Conservation (phyloP, 2,797 vertebrate genomes). For the Gadopsis marmoratus region DNA sequence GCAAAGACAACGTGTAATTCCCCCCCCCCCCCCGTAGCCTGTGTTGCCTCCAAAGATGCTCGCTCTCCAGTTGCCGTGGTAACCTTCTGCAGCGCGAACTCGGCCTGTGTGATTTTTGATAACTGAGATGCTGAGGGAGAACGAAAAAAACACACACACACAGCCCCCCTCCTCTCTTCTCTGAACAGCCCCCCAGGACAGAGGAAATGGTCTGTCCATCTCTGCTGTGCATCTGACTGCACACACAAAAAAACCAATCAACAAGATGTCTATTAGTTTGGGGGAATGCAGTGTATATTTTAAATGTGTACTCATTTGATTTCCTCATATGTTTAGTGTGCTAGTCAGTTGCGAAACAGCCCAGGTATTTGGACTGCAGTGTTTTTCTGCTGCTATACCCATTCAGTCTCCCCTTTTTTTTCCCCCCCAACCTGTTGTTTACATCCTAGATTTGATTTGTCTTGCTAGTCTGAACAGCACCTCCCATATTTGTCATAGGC, state of each 20-base stretch:
- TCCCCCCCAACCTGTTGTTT: slow-evolving; percentile 65
- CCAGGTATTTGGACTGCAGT: slow-evolving; percentile 42
- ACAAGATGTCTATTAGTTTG: slow-evolving; percentile 59
- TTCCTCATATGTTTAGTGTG: background rate
- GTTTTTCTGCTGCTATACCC: slow-evolving; percentile 39
- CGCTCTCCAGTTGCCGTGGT: slow-evolving; percentile 91
- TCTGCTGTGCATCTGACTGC: slow-evolving; percentile 43
- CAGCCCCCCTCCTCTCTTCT: slow-evolving; percentile 15
- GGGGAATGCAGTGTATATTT: slow-evolving; percentile 12
- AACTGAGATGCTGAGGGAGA: slow-evolving; percentile 67
- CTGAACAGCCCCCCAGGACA: slow-evolving; percentile 46
- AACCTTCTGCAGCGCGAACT: slow-evolving; percentile 92
- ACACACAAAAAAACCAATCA: slow-evolving; percentile 40
- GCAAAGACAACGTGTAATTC: slow-evolving; percentile 77
- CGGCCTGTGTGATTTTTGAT: slow-evolving; percentile 76
- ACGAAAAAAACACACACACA: slow-evolving; percentile 18
- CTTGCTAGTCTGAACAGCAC: slow-evolving; percentile 47
- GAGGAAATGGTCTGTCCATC: slow-evolving; percentile 55
- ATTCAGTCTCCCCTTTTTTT: background rate
- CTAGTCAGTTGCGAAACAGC: background rate
- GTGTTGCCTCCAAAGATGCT: slow-evolving; percentile 83
- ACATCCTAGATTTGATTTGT: slow-evolving; percentile 61
- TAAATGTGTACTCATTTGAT: slow-evolving; percentile 6
- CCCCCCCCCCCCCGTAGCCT: slow-evolving; percentile 71
- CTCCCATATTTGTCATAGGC: slow-evolving; percentile 53